A percentile compares a stretch with the other conserved stretches of the same genome.
Conservation (phyloP, 2,797 vertebrate species). For the Diplodus sargus region DNA sequence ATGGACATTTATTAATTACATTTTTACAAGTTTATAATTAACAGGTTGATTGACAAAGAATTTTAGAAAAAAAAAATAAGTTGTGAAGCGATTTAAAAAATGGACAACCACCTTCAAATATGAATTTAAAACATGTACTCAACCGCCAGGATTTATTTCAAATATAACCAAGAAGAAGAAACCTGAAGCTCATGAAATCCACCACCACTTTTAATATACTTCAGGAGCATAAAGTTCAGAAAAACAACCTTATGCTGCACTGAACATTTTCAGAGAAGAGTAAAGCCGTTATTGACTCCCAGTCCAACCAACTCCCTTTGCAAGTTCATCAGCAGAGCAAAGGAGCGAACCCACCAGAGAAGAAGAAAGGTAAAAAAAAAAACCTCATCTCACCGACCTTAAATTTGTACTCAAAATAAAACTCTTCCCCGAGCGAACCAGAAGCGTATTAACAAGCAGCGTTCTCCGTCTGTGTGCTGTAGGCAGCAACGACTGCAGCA, state of each 20-base stretch:
- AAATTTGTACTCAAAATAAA: slow-evolving; percentile 32
- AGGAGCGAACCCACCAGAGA: slow-evolving; percentile 19
- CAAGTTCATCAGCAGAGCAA: slow-evolving; percentile 30
- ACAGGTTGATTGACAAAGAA: neutral
- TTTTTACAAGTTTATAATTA: slow-evolving; percentile 1
- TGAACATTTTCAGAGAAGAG: slow-evolving; percentile 16
- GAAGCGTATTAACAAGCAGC: neutral
- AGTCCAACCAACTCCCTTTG: slow-evolving; percentile 22
- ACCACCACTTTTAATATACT: slow-evolving; percentile 2
- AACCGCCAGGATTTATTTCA: neutral
- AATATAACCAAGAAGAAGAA: slow-evolving; percentile 2
- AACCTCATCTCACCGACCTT: neutral
- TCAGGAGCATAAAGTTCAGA: neutral
- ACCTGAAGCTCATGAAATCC: slow-evolving; percentile 5
- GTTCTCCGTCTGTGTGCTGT: neutral
- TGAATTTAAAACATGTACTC: neutral
- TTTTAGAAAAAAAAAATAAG: neutral
- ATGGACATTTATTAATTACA: neutral
- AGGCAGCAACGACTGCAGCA: slow-evolving; percentile 8
- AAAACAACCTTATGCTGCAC: neutral
- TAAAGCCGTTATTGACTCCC: slow-evolving; percentile 28
- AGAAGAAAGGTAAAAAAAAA: neutral
- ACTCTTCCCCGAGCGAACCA: slow-evolving; percentile 7
- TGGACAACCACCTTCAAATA: neutral
- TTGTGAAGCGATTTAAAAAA: neutral